Evolutionary conservation across 2,113 vertebrate species (phyloP), one percentile per base, ranked within the genome.

Genomic region (Sebastes schlegelii): DNA sequence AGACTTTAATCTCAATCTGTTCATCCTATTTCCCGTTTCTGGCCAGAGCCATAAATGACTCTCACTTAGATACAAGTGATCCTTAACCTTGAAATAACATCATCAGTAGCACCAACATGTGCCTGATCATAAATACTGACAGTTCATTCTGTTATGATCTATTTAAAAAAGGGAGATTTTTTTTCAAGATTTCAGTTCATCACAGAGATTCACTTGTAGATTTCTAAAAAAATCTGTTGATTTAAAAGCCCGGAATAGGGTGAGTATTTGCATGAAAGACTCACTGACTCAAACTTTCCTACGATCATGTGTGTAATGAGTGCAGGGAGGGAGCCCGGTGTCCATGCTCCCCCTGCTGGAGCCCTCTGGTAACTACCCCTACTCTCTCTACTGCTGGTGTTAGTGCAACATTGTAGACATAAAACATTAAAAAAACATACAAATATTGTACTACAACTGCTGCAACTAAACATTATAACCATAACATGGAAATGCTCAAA

Each of bases 91-190:
- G 11, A n/a, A 23, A 66, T 48, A 67, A 26, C 45, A 16, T 14
- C 21, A 16, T 16, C 13, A 49, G 8, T 49, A 49, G 7, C 45
- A 23, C 45, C 8, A 16, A 4, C 45, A 8, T 64, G 62, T 21
- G 43, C 48, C 42, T 64, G 19, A 64, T 64, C 40, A 48, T 48
- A 46, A 23, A 66, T 66, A 67, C 45, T 46, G 61, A 45, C 62
- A 45, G 13, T 48, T 26, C 4, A 26, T 26, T 67, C 21, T 49
- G n/a, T 49, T 2, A 16, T 4, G 43, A 62, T 4, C 4, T 42
- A 17, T 62, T 40, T 17, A 26, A 26, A 2, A 26, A 21, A 46
- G 14, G n/a, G n/a, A 65, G 63, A 4, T 4, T 23, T 6, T 6
- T 23, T n/a, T 3, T 11, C 10, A 46, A 21, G 42, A 12, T 65